A percentile compares a stretch with the other conserved stretches of the same genome.
Conservation (phyloP, 2,797 vertebrate genomes). For the Ibycter americanus region DNA sequence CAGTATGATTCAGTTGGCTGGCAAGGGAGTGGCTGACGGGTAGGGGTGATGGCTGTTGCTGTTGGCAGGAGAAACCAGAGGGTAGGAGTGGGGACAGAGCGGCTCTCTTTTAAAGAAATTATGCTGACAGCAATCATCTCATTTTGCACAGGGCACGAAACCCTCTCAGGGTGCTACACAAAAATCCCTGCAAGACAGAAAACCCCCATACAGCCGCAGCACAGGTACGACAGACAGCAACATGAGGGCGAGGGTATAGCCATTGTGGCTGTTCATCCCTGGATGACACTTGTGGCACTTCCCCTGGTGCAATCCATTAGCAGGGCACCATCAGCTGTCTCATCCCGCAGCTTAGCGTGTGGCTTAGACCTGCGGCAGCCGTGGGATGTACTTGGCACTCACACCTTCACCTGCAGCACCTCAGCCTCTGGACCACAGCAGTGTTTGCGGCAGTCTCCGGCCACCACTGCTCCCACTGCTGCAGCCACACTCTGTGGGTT, state of each 20-base stretch:
- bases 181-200: not conserved
- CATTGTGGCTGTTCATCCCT: fast-evolving
- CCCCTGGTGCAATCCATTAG: fast-evolving
- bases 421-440: not conserved
- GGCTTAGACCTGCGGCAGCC: not conserved
- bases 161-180: no score
- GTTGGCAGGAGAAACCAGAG: not conserved
- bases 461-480: not conserved
- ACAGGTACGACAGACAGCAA: fast-evolving
- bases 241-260: not conserved
- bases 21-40: not conserved
- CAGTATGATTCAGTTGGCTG: conserved; percentile 24
- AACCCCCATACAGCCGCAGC: fast-evolving
- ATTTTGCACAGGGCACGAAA: not conserved
- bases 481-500: fast-evolving
- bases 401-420: not conserved
- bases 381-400: not conserved
- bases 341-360: fast-evolving
- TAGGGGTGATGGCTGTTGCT: not conserved
- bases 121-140: not conserved
- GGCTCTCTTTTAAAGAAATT: not conserved
- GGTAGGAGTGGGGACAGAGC: not conserved
- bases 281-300: not conserved
- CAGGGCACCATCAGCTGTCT: not conserved
- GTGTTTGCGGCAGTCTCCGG: fast-evolving